These are phyloP conservation scores for Romanogobio albipinnatus DNA, from an alignment of 2,113 vertebrate genomes.

Conservation along the genomic window DNA sequence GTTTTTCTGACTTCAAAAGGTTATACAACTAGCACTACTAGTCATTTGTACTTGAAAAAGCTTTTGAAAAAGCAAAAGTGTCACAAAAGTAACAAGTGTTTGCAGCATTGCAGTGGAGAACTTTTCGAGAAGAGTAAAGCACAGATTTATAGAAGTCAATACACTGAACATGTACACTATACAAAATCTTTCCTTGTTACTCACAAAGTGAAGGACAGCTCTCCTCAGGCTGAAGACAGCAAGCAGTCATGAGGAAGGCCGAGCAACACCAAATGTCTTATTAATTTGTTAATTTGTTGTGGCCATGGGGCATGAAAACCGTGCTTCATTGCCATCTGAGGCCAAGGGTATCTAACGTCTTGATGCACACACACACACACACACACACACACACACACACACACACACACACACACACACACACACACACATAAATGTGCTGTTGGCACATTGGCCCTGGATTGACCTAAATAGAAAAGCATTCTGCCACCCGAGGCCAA, in stretches of 20 bases:
- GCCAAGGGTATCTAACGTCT: constrained; percentile 67
- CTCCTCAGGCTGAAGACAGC: constrained; percentile 70
- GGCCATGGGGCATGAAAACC: constrained; percentile 79
- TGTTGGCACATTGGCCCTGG: constrained; percentile 58
- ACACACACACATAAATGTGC: constrained; percentile 40
- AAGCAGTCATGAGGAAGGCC: constrained; percentile 77
- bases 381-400: constrained; percentile 38
- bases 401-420: constrained; percentile 40
- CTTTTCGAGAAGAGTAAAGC: constrained; percentile 1
- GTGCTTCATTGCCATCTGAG: constrained; percentile 78
- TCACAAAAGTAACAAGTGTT: background rate
- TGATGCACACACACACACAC: constrained; percentile 45
- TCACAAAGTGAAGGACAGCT: constrained; percentile 63
- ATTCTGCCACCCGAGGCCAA: constrained; percentile 30
- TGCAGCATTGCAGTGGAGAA: background rate
- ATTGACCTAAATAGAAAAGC: constrained; percentile 72
- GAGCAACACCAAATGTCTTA: constrained; percentile 81
- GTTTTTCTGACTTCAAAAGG: background rate
- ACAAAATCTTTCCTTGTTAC: background rate
- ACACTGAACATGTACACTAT: background rate
- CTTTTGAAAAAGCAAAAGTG: background rate
- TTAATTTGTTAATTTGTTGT: constrained; percentile 79
- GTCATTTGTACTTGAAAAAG: background rate
- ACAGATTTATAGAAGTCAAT: background rate
- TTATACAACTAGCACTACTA: background rate